A percentile compares a stretch with the other conserved stretches of the same genome.
Conservation (phyloP, 1,140 invertebrate genomes). For the Brachionus koreanus region DNA sequence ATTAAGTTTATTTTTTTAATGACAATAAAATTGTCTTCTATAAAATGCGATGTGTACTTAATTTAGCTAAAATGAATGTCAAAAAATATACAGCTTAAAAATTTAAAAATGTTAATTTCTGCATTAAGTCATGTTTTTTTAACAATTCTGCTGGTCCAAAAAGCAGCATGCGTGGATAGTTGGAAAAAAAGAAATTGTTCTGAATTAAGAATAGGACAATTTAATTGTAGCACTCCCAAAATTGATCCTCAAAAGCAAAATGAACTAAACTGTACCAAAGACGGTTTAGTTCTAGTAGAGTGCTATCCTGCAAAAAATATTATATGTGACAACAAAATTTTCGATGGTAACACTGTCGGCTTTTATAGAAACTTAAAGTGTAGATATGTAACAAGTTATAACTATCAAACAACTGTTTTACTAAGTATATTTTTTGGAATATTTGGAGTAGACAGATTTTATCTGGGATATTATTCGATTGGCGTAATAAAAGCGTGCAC, state of each 20-base stretch:
- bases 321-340: slow-evolving; percentile 70
- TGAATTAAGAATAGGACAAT: slow-evolving; percentile 16
- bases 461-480: slow-evolving; percentile 89
- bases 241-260: background rate
- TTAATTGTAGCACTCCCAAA: background rate
- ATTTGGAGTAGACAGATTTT: slow-evolving; percentile 95
- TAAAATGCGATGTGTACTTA: too few relatives aligned
- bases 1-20: too few relatives aligned
- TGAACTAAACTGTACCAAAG: slow-evolving; percentile 9
- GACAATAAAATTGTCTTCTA: too few relatives aligned
- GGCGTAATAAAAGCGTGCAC: slow-evolving; percentile 84
- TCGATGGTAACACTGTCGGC: slow-evolving; percentile 64
- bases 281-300: slow-evolving; percentile 64
- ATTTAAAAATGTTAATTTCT: background rate
- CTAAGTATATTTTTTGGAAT: slow-evolving; percentile 89
- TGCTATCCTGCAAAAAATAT: slow-evolving; percentile 78
- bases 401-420: slow-evolving; percentile 81
- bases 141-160: background rate
- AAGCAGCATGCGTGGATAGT: background rate
- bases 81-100: too few relatives aligned
- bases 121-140: background rate
- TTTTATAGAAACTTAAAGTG: slow-evolving; percentile 79
- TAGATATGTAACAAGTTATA: slow-evolving; percentile 92
- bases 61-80: too few relatives aligned
- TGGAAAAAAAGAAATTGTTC: slow-evolving; percentile 11